Evolutionary conservation across 2,797 vertebrate species (phyloP).

Genomic region (Emys orbicularis): DNA sequence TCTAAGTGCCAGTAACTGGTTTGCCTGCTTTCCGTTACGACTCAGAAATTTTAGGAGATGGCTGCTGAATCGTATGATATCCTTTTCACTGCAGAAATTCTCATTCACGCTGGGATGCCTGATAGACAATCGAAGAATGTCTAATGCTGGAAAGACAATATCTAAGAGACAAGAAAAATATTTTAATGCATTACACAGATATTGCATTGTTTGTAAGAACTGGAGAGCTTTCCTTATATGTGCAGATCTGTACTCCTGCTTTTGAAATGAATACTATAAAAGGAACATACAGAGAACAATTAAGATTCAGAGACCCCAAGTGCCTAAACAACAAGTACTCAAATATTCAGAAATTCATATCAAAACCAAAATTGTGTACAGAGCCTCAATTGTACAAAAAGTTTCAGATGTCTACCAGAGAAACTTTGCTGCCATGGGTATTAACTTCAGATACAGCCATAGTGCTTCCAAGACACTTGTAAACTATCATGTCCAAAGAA

Average conservation of each 20-base stretch:
- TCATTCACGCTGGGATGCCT: constrained; percentile 94
- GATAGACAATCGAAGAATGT: constrained; percentile 94
- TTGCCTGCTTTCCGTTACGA: constrained; percentile 91
- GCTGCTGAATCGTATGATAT: constrained; percentile 90
- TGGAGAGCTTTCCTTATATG: background rate
- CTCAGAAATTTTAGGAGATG: constrained; percentile 93
- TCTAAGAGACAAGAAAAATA: constrained; percentile 83
- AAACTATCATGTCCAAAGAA: background rate
- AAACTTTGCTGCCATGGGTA: background rate
- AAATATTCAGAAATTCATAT: background rate
- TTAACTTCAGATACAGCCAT: background rate
- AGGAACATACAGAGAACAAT: background rate
- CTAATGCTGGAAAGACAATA: constrained; percentile 96
- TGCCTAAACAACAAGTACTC: background rate
- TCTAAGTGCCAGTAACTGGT: constrained; percentile 96
- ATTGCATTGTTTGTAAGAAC: background rate
- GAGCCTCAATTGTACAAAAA: background rate
- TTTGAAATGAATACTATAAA: background rate
- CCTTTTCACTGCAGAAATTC: constrained; percentile 92
- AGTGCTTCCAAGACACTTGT: background rate
- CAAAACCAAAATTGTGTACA: background rate
- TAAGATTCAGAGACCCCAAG: background rate
- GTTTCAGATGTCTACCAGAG: background rate
- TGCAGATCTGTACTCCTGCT: background rate
- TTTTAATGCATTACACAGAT: constrained; percentile 34